phyloP scores from a whole-genome alignment of 1,140 invertebrate genomes.

The Euborellia annulipes region DNA sequence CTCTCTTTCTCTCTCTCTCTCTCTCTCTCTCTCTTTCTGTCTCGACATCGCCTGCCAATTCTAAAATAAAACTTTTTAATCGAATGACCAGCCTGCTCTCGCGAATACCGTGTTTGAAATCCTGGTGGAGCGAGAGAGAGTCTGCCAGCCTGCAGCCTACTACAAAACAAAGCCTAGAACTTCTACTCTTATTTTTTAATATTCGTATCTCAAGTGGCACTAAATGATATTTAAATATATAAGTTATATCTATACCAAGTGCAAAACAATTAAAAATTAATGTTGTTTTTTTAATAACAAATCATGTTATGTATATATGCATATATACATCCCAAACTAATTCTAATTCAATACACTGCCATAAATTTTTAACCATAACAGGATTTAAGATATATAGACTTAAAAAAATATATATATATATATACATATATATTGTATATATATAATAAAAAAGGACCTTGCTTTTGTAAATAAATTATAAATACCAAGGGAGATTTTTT shows the following conservation, averaged over 20 bases:
- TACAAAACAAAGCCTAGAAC: too few relatives aligned
- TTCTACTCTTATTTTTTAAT: background rate
- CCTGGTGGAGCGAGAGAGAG: too few relatives aligned
- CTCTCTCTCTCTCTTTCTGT: too few relatives aligned
- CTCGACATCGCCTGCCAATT: background rate
- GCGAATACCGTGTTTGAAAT: too few relatives aligned
- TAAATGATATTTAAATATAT: constrained; percentile 1
- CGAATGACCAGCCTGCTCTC: background rate
- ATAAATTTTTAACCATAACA: constrained; percentile 9
- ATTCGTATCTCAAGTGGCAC: constrained; percentile 1
- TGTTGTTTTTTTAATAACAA: constrained; percentile 7
- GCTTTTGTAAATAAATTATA: constrained; percentile 10
- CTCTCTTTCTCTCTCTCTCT: too few relatives aligned
- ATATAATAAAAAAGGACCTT: constrained; percentile 4
- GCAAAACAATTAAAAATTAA: constrained; percentile 5
- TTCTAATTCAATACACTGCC: constrained; percentile 17
- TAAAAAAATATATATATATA: too few relatives aligned
- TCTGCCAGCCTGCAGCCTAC: too few relatives aligned
- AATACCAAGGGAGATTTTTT: too few relatives aligned
- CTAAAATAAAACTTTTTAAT: background rate
- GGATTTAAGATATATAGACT: constrained; percentile 2
- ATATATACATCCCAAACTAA: constrained; percentile 12
- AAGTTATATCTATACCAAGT: constrained; percentile 2
- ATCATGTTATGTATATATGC: constrained; percentile 9
- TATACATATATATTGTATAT: constrained; percentile 5